Evolutionary conservation across 2,113 vertebrate genomes (phyloP), one percentile per base, ranked within the genome.

Genomic region (Xiphophorus maculatus): DNA sequence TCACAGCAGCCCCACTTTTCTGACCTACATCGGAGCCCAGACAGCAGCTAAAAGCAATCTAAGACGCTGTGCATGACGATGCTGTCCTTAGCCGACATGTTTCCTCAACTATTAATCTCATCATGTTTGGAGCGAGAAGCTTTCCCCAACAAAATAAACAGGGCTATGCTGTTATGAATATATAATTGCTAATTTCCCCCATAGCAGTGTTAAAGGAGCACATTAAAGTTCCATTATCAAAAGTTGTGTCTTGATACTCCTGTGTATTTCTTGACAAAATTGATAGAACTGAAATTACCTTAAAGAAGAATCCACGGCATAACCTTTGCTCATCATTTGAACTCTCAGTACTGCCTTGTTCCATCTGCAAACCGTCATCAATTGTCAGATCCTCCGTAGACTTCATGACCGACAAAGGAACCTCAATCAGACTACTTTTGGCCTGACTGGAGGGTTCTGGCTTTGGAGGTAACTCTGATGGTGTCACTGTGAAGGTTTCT

Each of bases 271-370:
- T 35, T 37, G 32, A 37, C 7, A 71, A 14, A 19, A 27, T 25
- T 27, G 48, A 8, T 6, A 30, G 4, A 69, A 69, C 19, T 40
- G 69, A 3, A 76, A 19, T 37, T 80, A 99, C 98, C 96, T 99
- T 99, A 77, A 99, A 99, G 87, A 99, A 99, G 94, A 99, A 99
- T 63, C 98, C 98, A 80, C 95, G 96, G 90, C 96, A 96, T 37
- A 95, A 93, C 91, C 96, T 98, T 90, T 97, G 96, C 29, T 98
- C 96, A 28, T 96, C 96, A n/a, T 96, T 95, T 40, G 87, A 75
- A 33, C 90, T 94, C 42, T 98, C 97, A 84, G 89, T 42, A 86
- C 61, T 42, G 2, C 6, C 94, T 85, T 91, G 93, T 73, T 96
- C 95, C 71, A 86, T 88, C 63, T 96, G 96, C 1, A 90, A 89